Percentiles rank a stretch among this genome's conserved stretches.
Conservation (phyloP, 2,888 invertebrate species). For the Tridacna crocea region DNA sequence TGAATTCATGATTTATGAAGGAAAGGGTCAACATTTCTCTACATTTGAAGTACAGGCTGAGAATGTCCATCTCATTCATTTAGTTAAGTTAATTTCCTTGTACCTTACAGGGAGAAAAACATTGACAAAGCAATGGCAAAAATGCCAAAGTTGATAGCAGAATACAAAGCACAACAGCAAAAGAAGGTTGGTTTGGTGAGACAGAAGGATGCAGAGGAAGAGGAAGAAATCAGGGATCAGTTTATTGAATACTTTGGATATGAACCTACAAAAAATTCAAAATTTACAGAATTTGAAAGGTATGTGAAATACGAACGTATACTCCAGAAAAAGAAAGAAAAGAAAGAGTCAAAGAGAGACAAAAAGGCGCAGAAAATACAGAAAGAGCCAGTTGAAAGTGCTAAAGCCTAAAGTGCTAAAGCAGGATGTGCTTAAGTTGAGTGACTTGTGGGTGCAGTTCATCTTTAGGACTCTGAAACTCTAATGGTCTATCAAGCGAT, state of each 20-base stretch:
- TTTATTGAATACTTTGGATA: constrained; percentile 52
- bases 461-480: too few species aligned
- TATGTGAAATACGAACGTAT: background rate
- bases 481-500: too few species aligned
- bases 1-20: too few species aligned
- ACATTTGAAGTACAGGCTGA: too few species aligned
- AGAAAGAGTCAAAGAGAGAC: background rate
- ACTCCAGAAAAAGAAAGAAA: background rate
- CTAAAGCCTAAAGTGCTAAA: too few species aligned
- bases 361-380: background rate
- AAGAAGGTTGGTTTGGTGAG: constrained; percentile 13
- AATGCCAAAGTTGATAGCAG: constrained; percentile 41
- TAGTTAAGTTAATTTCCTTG: background rate
- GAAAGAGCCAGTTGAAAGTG: background rate
- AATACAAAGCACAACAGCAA: constrained; percentile 36
- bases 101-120: constrained; percentile 38
- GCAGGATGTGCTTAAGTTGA: too few species aligned
- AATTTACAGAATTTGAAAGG: constrained; percentile 35
- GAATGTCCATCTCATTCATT: too few species aligned
- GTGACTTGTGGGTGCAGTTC: too few species aligned
- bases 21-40: too few species aligned
- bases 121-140: constrained; percentile 49
- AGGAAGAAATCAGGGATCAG: constrained; percentile 31
- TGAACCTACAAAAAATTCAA: constrained; percentile 16
- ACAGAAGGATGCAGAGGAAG: constrained; percentile 2